Evolutionary conservation across 2,797 vertebrate genomes (phyloP).

Genomic region (Xenopus petersii): DNA sequence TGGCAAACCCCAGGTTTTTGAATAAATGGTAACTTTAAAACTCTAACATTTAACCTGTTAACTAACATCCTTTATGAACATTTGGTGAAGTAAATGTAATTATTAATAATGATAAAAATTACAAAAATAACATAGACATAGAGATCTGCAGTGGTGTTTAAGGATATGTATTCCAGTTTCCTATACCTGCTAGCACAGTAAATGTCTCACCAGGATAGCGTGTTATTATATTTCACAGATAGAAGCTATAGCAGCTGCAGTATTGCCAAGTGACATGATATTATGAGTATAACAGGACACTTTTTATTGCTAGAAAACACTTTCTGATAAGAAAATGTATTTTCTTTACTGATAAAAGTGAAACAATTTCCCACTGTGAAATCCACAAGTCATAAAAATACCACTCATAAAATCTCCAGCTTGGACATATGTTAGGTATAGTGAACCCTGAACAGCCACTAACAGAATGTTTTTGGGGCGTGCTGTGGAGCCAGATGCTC

Average conservation of each 20-base stretch:
- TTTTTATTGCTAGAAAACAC: not conserved
- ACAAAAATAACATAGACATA: too few species aligned
- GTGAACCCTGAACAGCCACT: not conserved
- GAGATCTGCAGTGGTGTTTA: too few species aligned
- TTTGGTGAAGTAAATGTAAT: too few species aligned
- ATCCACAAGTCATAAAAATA: slow-evolving; percentile 20
- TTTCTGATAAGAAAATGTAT: not conserved
- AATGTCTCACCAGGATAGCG: not conserved
- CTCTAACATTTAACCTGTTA: too few species aligned
- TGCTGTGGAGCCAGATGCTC: slow-evolving; percentile 41
- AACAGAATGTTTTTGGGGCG: slow-evolving; percentile 38
- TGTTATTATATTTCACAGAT: not conserved
- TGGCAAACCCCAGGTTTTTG: too few species aligned
- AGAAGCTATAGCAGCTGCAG: not conserved
- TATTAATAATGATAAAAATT: too few species aligned
- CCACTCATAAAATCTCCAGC: slow-evolving; percentile 9
- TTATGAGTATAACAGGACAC: slow-evolving; percentile 21
- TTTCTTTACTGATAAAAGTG: not conserved
- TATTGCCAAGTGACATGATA: slow-evolving; percentile 1
- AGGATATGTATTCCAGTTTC: too few species aligned
- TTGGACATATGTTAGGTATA: slow-evolving; percentile 35
- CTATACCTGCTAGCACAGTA: not conserved
- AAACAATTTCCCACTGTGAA: slow-evolving; percentile 33
- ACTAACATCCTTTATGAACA: too few species aligned
- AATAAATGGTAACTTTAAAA: too few species aligned